A percentile compares a stretch with the other conserved stretches of the same genome.
phyloP scores from a whole-genome alignment of 2,797 vertebrate genomes.

The Tapera naevia region DNA sequence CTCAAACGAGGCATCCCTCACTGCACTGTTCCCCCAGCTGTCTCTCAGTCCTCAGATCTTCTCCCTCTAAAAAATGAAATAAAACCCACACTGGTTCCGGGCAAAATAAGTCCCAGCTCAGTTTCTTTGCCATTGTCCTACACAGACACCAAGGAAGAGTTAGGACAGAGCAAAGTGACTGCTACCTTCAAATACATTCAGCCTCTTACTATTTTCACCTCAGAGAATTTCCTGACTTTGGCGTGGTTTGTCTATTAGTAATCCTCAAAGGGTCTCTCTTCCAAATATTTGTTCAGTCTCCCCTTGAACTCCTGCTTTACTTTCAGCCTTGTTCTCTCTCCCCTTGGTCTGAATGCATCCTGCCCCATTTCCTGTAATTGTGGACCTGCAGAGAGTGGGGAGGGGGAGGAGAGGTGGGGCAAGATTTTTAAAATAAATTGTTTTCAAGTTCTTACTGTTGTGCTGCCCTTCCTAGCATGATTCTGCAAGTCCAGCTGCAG shows the following conservation, averaged over 20 bases:
- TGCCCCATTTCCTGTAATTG: conserved; percentile 26
- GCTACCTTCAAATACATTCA: background rate
- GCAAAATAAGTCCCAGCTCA: background rate
- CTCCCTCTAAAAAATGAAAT: background rate
- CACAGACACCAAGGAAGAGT: background rate
- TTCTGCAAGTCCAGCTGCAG: conserved; percentile 22
- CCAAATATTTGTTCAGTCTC: background rate
- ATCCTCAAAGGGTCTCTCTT: background rate
- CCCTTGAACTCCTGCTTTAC: background rate
- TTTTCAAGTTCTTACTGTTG: background rate
- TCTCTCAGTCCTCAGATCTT: background rate
- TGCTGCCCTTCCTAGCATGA: background rate
- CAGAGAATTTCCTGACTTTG: conserved; percentile 30
- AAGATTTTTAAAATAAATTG: background rate
- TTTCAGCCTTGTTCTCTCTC: background rate
- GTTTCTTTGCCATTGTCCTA: background rate
- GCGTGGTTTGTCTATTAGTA: background rate
- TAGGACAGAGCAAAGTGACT: background rate
- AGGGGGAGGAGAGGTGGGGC: rapidly evolving
- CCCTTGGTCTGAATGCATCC: background rate
- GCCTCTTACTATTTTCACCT: background rate
- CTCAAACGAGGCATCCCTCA: rapidly evolving
- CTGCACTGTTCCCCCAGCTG: rapidly evolving
- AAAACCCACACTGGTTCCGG: background rate
- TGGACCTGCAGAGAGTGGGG: background rate